These are phyloP conservation scores for Campylomormyrus tamandua DNA, from an alignment of 2,113 vertebrate species.

Conservation along the genomic window DNA sequence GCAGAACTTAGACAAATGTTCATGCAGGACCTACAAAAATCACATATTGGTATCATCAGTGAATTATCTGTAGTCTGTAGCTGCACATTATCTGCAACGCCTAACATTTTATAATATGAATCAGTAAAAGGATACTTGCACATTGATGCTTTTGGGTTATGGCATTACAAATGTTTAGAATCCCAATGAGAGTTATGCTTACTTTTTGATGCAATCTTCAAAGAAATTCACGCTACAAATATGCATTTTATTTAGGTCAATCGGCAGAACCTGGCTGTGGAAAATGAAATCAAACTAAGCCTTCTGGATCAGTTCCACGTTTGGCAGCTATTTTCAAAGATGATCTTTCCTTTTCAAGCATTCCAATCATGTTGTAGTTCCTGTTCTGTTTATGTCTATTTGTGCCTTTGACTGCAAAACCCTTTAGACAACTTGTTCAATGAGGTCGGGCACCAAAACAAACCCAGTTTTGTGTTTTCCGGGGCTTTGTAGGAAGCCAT, in stretches of 20 bases:
- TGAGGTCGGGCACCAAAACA: background rate
- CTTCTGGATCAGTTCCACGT: background rate
- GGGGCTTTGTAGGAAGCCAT: background rate
- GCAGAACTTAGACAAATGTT: background rate
- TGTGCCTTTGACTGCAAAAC: background rate
- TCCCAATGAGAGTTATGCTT: slow-evolving; percentile 1
- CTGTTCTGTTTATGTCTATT: background rate
- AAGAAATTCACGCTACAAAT: background rate
- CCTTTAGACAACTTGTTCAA: background rate
- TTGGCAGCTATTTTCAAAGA: background rate
- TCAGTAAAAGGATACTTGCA: background rate
- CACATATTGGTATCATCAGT: background rate
- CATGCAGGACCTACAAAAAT: background rate
- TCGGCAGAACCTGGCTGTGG: background rate
- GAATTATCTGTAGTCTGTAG: background rate
- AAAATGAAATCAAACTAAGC: slow-evolving; percentile 3
- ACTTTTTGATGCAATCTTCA: slow-evolving; percentile 2
- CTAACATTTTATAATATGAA: background rate
- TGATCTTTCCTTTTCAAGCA: background rate
- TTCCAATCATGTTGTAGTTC: background rate
- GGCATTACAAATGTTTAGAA: background rate
- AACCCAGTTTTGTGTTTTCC: background rate
- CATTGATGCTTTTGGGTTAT: background rate
- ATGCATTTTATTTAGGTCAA: slow-evolving; percentile 7
- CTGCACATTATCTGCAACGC: background rate